These are phyloP conservation scores for Picus viridis DNA, from an alignment of 2,797 vertebrate genomes.

Conservation along the genomic window DNA sequence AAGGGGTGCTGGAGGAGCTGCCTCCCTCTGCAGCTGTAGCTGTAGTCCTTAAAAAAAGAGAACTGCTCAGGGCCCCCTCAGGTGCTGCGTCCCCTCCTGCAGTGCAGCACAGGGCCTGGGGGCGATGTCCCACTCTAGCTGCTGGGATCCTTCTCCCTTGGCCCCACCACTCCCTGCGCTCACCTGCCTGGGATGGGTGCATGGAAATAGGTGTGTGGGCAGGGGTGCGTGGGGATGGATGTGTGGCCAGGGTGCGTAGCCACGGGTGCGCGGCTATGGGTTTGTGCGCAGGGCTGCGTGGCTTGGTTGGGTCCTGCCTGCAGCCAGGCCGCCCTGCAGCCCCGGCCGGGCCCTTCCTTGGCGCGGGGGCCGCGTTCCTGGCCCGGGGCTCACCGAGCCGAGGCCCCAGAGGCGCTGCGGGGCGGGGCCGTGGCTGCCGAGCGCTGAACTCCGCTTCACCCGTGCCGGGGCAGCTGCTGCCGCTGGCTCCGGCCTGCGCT, in stretches of 20 bases:
- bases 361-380: not conserved
- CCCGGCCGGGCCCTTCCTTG: constrained; percentile 52
- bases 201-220: too few relatives aligned
- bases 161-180: not conserved
- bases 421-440: constrained; percentile 46
- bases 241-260: too few relatives aligned
- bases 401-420: constrained; percentile 50
- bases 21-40: too few relatives aligned
- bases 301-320: not conserved
- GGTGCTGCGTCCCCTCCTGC: not conserved
- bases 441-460: constrained; percentile 65
- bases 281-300: not conserved
- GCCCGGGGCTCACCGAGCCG: constrained; percentile 7
- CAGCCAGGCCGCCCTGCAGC: not conserved
- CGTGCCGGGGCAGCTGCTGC: constrained; percentile 57
- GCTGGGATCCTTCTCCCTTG: fast-evolving
- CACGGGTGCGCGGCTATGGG: too few relatives aligned
- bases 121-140: not conserved
- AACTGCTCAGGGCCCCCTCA: not conserved
- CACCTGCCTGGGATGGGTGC: too few relatives aligned
- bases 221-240: too few relatives aligned
- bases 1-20: not conserved
- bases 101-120: not conserved
- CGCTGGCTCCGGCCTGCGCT: not conserved
- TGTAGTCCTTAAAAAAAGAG: not conserved